A percentile compares a stretch with the other conserved stretches of the same genome.
These are phyloP conservation scores for Bambusicola thoracicus DNA, from an alignment of 2,113 vertebrate genomes.

Conservation along the genomic window DNA sequence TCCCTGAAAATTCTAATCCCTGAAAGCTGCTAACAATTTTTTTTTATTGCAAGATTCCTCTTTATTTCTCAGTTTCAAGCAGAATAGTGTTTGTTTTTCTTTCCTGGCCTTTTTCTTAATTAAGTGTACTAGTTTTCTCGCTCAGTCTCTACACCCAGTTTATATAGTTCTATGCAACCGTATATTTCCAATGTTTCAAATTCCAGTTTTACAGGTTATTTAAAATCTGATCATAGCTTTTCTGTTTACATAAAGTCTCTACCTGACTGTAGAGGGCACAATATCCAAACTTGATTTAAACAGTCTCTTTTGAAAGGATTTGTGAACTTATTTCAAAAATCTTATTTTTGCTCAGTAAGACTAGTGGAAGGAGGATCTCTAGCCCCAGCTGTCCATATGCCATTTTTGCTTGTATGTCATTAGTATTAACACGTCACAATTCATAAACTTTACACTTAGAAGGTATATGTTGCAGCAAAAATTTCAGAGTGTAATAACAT, in stretches of 20 bases:
- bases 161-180: neutral
- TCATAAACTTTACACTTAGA: neutral
- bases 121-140: neutral
- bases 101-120: neutral
- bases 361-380: neutral
- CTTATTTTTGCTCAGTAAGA: neutral
- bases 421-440: neutral
- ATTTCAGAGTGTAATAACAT: fast-evolving
- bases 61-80: neutral
- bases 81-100: neutral
- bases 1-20: neutral
- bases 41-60: neutral
- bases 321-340: neutral
- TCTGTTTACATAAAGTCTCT: neutral
- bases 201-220: neutral
- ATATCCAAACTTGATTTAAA: neutral
- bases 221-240: neutral
- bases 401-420: neutral
- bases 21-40: fast-evolving
- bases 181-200: neutral
- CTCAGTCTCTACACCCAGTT: fast-evolving
- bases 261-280: neutral
- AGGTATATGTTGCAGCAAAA: neutral
- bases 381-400: neutral
- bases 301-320: neutral